A percentile compares a stretch with the other conserved stretches of the same genome.
Evolutionary conservation across 2,113 vertebrate species (phyloP).

Genomic region (Ochotona curzoniae): DNA sequence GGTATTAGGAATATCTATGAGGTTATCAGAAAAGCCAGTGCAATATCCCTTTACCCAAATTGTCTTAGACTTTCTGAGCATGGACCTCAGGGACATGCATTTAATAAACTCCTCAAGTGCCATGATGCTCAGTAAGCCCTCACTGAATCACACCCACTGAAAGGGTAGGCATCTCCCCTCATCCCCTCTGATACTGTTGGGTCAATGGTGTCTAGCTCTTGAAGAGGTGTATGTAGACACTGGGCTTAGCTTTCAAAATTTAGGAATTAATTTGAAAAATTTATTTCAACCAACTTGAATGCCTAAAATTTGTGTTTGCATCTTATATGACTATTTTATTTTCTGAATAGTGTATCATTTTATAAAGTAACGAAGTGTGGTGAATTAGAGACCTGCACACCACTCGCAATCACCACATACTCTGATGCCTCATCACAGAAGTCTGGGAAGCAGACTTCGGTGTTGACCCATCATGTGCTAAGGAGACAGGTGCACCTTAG

Average conservation of each 20-base stretch:
- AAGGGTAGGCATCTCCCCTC: too few relatives aligned
- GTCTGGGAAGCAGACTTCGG: not conserved
- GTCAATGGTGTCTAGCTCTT: not conserved
- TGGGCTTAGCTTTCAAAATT: too few relatives aligned
- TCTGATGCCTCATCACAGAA: not conserved
- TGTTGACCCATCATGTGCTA: not conserved
- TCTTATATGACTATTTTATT: not conserved
- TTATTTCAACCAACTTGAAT: not conserved
- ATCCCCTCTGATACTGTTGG: too few relatives aligned
- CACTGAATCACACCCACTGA: not conserved
- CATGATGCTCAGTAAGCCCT: not conserved
- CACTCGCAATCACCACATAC: too few relatives aligned
- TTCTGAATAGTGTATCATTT: not conserved
- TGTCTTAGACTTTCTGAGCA: not conserved
- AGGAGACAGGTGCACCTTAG: not conserved
- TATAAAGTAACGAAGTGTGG: not conserved
- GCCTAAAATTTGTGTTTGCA: constrained; percentile 20
- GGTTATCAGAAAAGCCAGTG: not conserved
- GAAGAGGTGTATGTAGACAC: not conserved
- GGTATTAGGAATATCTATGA: too few relatives aligned
- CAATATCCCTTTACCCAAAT: not conserved
- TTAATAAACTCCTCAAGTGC: not conserved
- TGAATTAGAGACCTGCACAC: not conserved
- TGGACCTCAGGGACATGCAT: not conserved
- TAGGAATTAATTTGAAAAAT: not conserved